Base-by-base conservation (phyloP, 2,888 invertebrate genomes). In the Amiota communis region DNA sequence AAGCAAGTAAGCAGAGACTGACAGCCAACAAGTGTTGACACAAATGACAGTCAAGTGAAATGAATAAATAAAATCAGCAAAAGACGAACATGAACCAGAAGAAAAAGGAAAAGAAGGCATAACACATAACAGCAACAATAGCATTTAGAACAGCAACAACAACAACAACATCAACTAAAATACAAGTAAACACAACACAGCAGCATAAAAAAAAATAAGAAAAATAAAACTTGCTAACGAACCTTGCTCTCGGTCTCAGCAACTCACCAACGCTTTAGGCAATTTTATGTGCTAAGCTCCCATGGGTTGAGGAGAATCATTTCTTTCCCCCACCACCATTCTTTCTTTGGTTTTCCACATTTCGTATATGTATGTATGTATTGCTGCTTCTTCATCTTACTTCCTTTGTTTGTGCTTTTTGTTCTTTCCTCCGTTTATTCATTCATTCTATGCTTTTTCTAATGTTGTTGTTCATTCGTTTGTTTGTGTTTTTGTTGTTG, bases 21-120 rank as follows among this genome's bases (percentile, higher is more conserved):
- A 8, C 59, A 59, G 49, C n/a, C 48, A 65, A 48, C 47, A 49
- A 65, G 67, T 53, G 67, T 68, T 68, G 67, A 68, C 67, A 68
- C 12, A 68, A 68, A 67, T 47, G 65, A 20, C 47, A 67, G 51
- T 49, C 46, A 46, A 12, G 11, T 23, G 9, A 47, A 13, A 11
- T 48, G 65, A 65, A 65, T 65, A 20, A 65, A 48, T 49, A 48
- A 64, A 36, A 64, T 59, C 15, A 59, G 59, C 15, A 20, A 11
- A 20, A 59, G 20, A 59, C 59, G 59, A 20, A 17, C 15, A 59
- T 8, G 12, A 51, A 51, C 53, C n/a, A n/a, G n/a, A 51, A 6
- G 8, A 36, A 36, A 36, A 36, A 36, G 36, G 36, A 36, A 36
- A 36, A 36, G 36, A 36, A 36, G 8, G 8, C 36, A 36, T 36